A percentile compares a stretch with the other conserved stretches of the same genome.
Evolutionary conservation across 2,113 vertebrate species (phyloP).

Genomic region (Halcyon malimbica): DNA sequence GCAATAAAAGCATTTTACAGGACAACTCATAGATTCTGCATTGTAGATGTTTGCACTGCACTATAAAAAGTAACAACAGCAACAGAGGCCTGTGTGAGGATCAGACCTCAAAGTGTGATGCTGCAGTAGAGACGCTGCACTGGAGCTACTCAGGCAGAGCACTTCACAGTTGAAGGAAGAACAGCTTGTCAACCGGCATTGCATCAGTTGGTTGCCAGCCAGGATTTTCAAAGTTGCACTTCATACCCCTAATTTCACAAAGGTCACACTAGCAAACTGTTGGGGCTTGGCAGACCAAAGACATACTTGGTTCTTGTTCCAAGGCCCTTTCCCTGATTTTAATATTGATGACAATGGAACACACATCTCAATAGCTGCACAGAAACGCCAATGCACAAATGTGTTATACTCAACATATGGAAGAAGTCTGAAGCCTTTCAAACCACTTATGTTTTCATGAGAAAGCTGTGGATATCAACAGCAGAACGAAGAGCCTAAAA

Average conservation of each 20-base stretch:
- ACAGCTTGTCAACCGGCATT: background rate
- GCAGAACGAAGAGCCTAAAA: background rate
- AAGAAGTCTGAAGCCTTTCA: constrained; percentile 13
- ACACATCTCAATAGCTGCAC: background rate
- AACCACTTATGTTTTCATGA: background rate
- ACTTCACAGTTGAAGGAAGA: background rate
- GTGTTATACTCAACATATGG: background rate
- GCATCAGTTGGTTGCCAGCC: background rate
- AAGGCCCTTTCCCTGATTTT: background rate
- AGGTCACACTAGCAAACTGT: constrained; percentile 12
- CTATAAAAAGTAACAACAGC: constrained; percentile 7
- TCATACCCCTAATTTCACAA: background rate
- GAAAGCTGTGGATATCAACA: background rate
- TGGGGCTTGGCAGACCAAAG: background rate
- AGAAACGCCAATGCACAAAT: constrained; percentile 18
- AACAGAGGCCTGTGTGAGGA: background rate
- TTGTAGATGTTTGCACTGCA: background rate
- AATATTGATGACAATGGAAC: background rate
- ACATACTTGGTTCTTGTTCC: background rate
- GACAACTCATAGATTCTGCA: background rate
- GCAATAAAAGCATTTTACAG: background rate
- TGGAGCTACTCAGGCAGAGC: background rate
- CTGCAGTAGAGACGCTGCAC: background rate
- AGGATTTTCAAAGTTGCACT: background rate
- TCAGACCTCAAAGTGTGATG: background rate